Evolutionary conservation across 2,888 invertebrate species (phyloP), one percentile per base, ranked within the genome.

Genomic region (Spodoptera picta): DNA sequence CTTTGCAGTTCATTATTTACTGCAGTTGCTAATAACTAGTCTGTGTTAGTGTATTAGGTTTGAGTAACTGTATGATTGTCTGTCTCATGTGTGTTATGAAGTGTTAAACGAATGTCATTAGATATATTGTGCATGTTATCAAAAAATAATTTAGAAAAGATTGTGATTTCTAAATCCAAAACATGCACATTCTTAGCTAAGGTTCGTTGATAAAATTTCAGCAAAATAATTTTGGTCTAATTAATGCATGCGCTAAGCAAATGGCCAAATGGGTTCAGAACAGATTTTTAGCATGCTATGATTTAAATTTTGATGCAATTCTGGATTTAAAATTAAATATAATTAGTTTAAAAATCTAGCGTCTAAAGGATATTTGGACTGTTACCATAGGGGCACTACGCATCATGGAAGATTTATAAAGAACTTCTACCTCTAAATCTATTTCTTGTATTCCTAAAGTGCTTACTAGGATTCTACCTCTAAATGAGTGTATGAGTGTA

Each of bases 401-500:
- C 9, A 36, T 36, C 36, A 36, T 7, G 2, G 45, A 47, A 58
- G 64, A 45, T 49, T 14, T n/a, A 27, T 51, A 50, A 43, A 54
- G 56, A 65, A 59, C 59, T 55, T 57, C 57, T 71, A 64, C 48
- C 50, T 9, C 58, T 65, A 58, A 55, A 61, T 62, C 53, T 60
- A 60, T 64, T 49, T 52, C 71, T 73, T 73, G 74, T 67, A 73
- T 69, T 68, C 76, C 75, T 79, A 77, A 63, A 71, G 89, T 91
- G 89, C 85, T 82, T 75, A 67, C 84, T 88, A 88, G 76, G 69
- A 65, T 77, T 83, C 86, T 82, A 85, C 65, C 60, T 73, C 83
- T 89, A 90, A 86, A 93, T 90, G 90, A 84, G 85, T 86, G 89
- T 90, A 92, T 90, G 91, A 90, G 89, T 92, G 89, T 92, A 93